Evolutionary conservation across 2,888 invertebrate species (phyloP).

Genomic region (Lacanobia wlatinum): DNA sequence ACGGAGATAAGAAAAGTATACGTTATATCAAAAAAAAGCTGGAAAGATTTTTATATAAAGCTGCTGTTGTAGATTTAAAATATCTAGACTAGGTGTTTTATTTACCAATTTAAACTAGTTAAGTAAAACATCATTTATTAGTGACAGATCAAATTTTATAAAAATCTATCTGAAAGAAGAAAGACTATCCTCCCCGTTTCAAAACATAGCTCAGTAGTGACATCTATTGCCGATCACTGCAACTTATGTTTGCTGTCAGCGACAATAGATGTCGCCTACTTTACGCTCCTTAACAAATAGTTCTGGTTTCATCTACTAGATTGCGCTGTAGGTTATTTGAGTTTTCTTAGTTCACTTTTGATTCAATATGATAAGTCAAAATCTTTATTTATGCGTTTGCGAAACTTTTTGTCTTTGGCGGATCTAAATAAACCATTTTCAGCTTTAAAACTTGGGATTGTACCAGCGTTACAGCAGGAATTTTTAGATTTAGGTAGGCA

Average conservation of each 20-base stretch:
- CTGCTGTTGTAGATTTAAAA: background rate
- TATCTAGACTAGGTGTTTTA: background rate
- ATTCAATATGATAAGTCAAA: too few species aligned
- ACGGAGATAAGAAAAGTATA: conserved; percentile 21
- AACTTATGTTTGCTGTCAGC: background rate
- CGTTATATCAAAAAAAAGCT: background rate
- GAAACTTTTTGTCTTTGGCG: too few species aligned
- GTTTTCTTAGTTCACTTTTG: background rate
- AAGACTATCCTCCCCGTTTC: background rate
- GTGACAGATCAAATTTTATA: background rate
- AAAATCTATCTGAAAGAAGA: background rate
- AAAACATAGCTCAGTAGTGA: conserved; percentile 25
- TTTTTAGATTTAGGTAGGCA: too few species aligned
- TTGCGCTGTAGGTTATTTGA: conserved; percentile 8
- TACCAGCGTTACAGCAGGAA: too few species aligned
- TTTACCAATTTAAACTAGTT: background rate
- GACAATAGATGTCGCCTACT: conserved; percentile 35
- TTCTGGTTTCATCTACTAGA: conserved; percentile 39
- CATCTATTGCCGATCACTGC: conserved; percentile 45
- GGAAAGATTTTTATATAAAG: conserved; percentile 1
- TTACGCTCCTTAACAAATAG: conserved; percentile 4
- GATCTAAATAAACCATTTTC: too few species aligned
- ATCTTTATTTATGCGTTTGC: too few species aligned
- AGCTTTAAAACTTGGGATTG: too few species aligned
- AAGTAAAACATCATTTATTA: background rate